phyloP scores from a whole-genome alignment of 2,113 vertebrate genomes.

The Halcyon malimbica region DNA sequence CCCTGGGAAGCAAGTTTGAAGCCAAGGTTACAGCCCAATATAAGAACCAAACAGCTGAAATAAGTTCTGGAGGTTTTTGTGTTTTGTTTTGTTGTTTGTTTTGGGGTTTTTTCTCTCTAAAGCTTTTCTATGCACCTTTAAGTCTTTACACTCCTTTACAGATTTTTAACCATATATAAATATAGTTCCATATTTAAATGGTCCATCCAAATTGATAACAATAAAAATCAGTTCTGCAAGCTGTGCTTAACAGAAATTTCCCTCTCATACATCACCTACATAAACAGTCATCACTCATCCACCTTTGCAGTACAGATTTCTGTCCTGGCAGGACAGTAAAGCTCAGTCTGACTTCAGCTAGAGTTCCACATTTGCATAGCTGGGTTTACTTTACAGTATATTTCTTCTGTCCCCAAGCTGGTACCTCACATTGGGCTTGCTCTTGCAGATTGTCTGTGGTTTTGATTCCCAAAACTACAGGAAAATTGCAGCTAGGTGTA shows the following conservation, averaged over 20 bases:
- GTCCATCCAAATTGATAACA: background rate
- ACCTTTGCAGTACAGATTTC: background rate
- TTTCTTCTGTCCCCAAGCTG: background rate
- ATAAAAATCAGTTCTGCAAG: background rate
- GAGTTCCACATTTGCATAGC: background rate
- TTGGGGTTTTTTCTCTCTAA: background rate
- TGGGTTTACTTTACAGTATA: background rate
- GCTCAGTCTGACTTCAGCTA: background rate
- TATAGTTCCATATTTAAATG: background rate
- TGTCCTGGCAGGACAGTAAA: background rate
- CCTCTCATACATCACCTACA: background rate
- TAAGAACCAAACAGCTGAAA: background rate
- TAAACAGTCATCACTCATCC: background rate
- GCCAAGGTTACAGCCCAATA: background rate
- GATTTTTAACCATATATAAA: background rate
- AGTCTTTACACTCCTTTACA: background rate
- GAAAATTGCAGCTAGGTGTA: background rate
- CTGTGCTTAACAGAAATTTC: background rate
- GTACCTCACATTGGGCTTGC: background rate
- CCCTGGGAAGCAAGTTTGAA: background rate
- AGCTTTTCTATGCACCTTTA: background rate
- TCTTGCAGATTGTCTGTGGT: background rate
- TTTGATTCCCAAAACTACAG: background rate
- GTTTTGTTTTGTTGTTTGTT: background rate
- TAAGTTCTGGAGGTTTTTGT: background rate